Evolutionary conservation across 1,140 invertebrate species (phyloP).

Genomic region (Philotrypesis tridentata): DNA sequence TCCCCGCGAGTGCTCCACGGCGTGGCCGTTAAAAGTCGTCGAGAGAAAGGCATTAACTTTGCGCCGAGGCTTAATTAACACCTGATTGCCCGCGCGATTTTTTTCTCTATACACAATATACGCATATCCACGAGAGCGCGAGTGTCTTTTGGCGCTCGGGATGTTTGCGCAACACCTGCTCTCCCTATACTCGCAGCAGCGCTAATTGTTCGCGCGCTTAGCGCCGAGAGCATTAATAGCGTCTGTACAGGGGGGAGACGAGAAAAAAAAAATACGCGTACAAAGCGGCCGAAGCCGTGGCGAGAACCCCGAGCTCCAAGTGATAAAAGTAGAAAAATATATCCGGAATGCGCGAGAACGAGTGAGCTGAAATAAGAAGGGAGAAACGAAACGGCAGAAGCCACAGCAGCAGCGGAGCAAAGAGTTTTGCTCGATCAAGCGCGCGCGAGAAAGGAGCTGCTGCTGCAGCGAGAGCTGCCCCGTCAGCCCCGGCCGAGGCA

Average conservation of each 20-base stretch:
- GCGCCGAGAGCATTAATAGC: too few species aligned
- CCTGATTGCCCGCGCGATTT: not conserved
- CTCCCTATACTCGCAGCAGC: not conserved
- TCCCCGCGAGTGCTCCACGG: too few species aligned
- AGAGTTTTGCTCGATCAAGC: conserved; percentile 1
- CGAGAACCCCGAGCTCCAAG: not conserved
- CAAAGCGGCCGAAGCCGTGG: too few species aligned
- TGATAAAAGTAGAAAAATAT: conserved; percentile 1
- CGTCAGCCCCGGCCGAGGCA: not conserved
- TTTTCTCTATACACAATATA: too few species aligned
- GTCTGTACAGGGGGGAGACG: too few species aligned
- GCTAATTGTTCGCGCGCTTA: not conserved
- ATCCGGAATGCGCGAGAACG: conserved; percentile 5
- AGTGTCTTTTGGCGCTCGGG: too few species aligned
- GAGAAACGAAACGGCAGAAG: not conserved
- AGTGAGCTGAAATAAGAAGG: conserved; percentile 3
- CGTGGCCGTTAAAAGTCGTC: too few species aligned
- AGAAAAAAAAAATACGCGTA: not conserved
- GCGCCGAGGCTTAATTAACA: not conserved
- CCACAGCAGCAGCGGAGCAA: not conserved
- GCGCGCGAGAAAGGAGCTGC: conserved; percentile 48
- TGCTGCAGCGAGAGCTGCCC: too few species aligned
- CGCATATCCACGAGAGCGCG: too few species aligned
- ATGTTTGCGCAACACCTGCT: too few species aligned
- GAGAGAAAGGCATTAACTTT: too few species aligned